Base-by-base conservation (phyloP, 23 tunicate species). In the Diplosoma virens region DNA sequence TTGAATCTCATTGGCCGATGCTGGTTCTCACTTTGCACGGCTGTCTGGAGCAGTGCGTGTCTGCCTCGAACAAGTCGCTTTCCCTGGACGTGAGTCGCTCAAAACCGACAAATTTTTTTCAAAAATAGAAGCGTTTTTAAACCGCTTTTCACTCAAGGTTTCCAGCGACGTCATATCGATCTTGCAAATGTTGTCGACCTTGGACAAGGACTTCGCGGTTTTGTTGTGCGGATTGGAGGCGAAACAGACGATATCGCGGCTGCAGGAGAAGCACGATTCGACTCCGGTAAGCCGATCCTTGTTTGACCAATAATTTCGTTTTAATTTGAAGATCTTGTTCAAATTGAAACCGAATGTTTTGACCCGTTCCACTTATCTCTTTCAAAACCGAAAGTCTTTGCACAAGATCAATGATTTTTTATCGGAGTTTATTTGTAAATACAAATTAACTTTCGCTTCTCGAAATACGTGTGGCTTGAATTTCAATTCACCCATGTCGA, bases 191-290 rank as follows among this genome's bases (percentile, higher is more conserved):
- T 67, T 89, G 3, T 74, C 77, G 11, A 79, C 78, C 21, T 6
- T 78, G 60, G 96, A 89, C 58, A 61, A 71, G 26, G 88, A 89
- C 65, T 82, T 78, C 33, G 96, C 96, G 6, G 96, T 82, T 4
- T 77, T 77, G 34, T 58, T 89, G 61, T 89, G 96, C 37, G 88
- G 88, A 0, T 35, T 89, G 77, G 96, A 89, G 25, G 84, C 84
- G 0, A 89, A 82, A 77, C 96, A 77, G 36, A 68, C 78, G 5
- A 79, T 89, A 32, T 33, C 67, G 7, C 71, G 82, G 68, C 80
- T 86, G 2, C 54, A 76, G 3, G 96, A 89, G 22, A 89, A 82
- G 41, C 83, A 89, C 68, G 84, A 50, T 4, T 41, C 84, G 71
- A 32, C 78, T 20, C 80, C 92, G 58, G 92, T 79, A 41, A 58